Evolutionary conservation across 1,140 invertebrate genomes (phyloP), one percentile per base, ranked within the genome.

Genomic region (Drosophila pallidifrons): DNA sequence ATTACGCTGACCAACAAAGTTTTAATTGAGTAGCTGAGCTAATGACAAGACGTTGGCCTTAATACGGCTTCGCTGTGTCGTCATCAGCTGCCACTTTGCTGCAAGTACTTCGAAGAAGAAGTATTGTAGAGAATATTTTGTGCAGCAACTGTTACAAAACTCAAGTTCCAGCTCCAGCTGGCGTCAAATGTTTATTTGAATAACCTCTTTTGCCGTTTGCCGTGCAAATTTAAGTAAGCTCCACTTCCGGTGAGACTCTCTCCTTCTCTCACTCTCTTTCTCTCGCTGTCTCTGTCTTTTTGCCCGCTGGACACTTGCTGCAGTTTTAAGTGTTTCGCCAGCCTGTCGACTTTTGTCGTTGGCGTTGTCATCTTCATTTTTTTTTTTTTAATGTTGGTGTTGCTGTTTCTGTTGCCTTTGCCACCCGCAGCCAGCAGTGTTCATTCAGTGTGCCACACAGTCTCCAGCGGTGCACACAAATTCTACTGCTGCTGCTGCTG

Each of bases 271-370:
- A 2, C 25, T 10, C 38, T 16, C 8, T 13, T 8, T 1, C 15
- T 35, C 43, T 11, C 4, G 11, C 16, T 32, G 0, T 57, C 57
- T 7, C n/a, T 2, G 41, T 5, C 10, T 47, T 28, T 60, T 30
- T 25, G 58, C 30, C 70, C 52, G 77, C 63, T 63, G 77, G 77
- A 82, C 82, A 82, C 82, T 87, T 87, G 78, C 20, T 71, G 83
- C 61, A 43, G 64, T 88, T 72, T 78, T 60, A 81, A 88, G 83
- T 87, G 83, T 79, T 87, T 82, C 78, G 60, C 58, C 67, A 79
- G 82, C 75, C 73, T 41, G 70, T 80, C 82, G 81, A 89, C 85
- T 83, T 80, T 83, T 88, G 83, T 88, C 82, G 80, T 32, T 32
- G 20, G 20, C 20, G 35, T 72, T 71, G 51, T 51, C 74, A 64